Conservation (phyloP, 2,113 vertebrate species). For the Varanus komodoensis region DNA sequence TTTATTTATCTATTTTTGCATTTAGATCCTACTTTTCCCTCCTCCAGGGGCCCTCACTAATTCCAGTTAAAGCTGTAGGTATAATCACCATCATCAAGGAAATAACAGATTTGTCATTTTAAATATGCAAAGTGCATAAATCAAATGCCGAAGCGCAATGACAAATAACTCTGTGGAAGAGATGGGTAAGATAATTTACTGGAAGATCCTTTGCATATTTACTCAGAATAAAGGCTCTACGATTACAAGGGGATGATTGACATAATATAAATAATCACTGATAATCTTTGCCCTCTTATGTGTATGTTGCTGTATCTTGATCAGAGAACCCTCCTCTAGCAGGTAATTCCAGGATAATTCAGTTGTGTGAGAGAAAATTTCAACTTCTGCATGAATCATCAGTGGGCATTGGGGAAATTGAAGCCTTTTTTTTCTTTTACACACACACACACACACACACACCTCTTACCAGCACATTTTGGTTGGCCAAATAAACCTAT, state of each 20-base stretch:
- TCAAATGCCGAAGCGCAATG: neutral
- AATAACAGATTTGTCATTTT: neutral
- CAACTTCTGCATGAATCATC: too few species aligned
- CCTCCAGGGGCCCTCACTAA: neutral
- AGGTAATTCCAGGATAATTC: too few species aligned
- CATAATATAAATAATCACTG: neutral
- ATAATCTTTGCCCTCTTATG: neutral
- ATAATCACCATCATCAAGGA: neutral
- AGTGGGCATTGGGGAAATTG: too few species aligned
- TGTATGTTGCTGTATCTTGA: neutral
- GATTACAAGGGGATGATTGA: neutral
- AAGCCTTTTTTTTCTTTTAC: too few species aligned
- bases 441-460: too few species aligned
- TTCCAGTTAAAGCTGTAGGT: neutral
- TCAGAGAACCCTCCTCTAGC: too few species aligned
- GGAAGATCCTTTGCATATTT: neutral
- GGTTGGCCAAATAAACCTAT: too few species aligned
- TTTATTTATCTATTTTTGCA: neutral
- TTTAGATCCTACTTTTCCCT: neutral
- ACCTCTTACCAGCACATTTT: too few species aligned
- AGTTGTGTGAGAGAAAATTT: too few species aligned
- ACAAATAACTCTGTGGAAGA: neutral
- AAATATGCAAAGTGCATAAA: neutral
- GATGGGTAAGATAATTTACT: neutral
- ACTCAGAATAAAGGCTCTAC: neutral